These are phyloP conservation scores for Ramphastos sulfuratus DNA, from an alignment of 2,113 vertebrate genomes.

Conservation along the genomic window DNA sequence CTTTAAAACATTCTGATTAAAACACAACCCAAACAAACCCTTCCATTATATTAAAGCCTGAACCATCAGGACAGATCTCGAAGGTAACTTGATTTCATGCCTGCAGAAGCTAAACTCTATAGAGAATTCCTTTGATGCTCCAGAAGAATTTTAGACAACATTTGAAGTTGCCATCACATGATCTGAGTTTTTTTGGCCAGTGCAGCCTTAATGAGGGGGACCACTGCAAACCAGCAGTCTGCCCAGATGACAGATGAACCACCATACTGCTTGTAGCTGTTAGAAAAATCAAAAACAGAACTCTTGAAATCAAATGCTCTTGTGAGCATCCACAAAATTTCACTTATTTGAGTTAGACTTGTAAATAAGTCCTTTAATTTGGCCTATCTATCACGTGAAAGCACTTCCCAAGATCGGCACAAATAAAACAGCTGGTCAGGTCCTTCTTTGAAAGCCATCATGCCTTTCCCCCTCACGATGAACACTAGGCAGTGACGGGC, in stretches of 20 bases:
- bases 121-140: neutral
- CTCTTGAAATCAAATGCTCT: neutral
- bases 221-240: neutral
- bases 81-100: neutral
- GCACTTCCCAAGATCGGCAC: neutral
- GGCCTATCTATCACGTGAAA: neutral
- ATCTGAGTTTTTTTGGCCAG: neutral
- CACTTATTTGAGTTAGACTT: neutral
- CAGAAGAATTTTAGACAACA: neutral
- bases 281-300: constrained; percentile 22
- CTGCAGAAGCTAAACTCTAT: neutral
- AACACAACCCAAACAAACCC: neutral
- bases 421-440: neutral
- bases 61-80: neutral
- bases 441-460: neutral
- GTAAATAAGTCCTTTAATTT: neutral
- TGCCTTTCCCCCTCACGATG: neutral
- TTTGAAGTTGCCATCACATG: neutral
- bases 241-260: neutral
- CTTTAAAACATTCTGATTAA: neutral
- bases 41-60: neutral
- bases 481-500: neutral
- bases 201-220: neutral
- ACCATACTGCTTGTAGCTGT: neutral
- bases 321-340: neutral